phyloP scores from a whole-genome alignment of 1,140 invertebrate species.

The Mycetomoellerius zeteki region DNA sequence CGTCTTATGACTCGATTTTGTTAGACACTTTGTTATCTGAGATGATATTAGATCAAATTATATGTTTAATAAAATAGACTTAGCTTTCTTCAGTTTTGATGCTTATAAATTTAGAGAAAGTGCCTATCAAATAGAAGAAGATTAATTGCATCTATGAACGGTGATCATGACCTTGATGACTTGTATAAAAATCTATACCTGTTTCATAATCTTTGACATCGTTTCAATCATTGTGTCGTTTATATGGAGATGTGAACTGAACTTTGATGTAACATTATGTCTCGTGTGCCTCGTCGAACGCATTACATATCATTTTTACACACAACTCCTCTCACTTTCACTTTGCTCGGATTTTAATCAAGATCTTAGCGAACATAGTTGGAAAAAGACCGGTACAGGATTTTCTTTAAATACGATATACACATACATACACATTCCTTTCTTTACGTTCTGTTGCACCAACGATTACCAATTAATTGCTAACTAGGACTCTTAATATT shows the following conservation, averaged over 20 bases:
- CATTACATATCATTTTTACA: slow-evolving; percentile 74
- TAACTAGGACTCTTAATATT: neutral
- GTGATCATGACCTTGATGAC: slow-evolving; percentile 16
- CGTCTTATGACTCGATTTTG: too few species aligned
- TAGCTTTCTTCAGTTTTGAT: neutral
- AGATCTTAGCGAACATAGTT: slow-evolving; percentile 5
- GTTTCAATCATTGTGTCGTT: neutral
- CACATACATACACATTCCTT: neutral
- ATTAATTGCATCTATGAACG: neutral
- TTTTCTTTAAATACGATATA: slow-evolving; percentile 33
- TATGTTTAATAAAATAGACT: neutral
- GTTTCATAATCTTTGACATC: slow-evolving; percentile 26
- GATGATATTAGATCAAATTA: neutral
- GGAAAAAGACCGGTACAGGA: slow-evolving; percentile 19
- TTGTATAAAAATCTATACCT: neutral
- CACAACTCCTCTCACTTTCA: slow-evolving; percentile 82
- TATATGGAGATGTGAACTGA: neutral
- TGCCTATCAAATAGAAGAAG: neutral
- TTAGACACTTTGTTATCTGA: too few species aligned
- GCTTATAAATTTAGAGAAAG: neutral
- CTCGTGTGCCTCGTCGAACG: neutral
- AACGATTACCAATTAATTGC: neutral
- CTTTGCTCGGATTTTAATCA: slow-evolving; percentile 69
- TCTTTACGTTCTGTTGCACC: neutral
- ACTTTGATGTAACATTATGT: slow-evolving; percentile 11